Conservation (phyloP, 2,113 vertebrate genomes). For the Anthoscopus minutus region DNA sequence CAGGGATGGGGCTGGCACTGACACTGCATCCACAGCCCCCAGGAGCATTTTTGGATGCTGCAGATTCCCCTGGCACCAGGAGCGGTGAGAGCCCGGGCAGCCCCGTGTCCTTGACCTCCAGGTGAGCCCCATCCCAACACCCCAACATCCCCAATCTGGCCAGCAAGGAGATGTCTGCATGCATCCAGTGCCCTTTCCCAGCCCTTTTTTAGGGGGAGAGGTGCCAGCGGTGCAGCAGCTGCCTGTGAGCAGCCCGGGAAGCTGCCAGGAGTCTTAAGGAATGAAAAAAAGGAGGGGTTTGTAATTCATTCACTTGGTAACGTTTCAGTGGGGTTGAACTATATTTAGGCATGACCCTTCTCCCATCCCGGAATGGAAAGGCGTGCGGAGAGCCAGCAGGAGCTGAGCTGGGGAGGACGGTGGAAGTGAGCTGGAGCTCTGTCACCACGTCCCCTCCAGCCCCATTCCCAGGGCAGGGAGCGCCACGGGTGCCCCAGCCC, state of each 20-base stretch:
- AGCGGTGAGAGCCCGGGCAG: not conserved
- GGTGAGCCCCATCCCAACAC: not conserved
- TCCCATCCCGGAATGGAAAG: conserved; percentile 59
- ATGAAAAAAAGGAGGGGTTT: not conserved
- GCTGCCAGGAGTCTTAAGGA: not conserved
- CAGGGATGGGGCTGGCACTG: not conserved
- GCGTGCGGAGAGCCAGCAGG: not conserved
- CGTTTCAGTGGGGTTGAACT: not conserved
- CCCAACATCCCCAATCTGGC: not conserved
- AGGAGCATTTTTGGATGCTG: not conserved
- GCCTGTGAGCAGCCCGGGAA: not conserved
- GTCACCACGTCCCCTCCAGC: not conserved
- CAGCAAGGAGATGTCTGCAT: not conserved
- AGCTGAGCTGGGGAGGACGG: not conserved
- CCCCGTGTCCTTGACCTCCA: conserved; percentile 20
- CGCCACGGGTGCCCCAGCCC: accelerated
- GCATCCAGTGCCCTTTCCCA: not conserved
- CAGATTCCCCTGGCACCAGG: not conserved
- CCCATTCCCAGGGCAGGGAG: not conserved
- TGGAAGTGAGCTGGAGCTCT: not conserved
- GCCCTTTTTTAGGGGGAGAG: not conserved
- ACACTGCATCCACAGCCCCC: not conserved
- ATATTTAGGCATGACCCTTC: conserved; percentile 57
- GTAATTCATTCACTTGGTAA: conserved; percentile 50
- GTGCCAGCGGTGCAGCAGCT: accelerated